Base-by-base conservation (phyloP, 2,113 vertebrate genomes). In the Cinclus mexicanus region DNA sequence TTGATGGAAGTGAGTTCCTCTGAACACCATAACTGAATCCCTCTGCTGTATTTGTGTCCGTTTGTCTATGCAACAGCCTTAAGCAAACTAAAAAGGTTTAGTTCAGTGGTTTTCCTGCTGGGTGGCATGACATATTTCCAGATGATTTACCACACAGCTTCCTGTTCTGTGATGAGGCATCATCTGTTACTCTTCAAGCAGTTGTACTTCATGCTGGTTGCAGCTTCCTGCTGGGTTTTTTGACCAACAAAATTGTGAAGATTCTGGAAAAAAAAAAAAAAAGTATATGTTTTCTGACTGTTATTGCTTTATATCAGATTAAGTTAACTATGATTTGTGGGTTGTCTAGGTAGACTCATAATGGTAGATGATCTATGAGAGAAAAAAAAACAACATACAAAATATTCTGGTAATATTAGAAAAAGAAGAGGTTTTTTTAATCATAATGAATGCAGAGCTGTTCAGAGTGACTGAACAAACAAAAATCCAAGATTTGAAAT, bases 181-280 rank as follows among this genome's bases (percentile, higher is more conserved):
- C 83, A 84, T 89, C 93, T 92, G 93, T 79, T 81, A 84, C 52
- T 84, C 76, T 95, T 94, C 93, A 75, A 93, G 77, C 53, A 87
- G 87, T 93, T 89, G 80, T 71, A 85, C 46, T 85, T 89, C 89
- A 65, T 82, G 77, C 87, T 89, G 81, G 15, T 78, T 79, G 69
- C 37, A 93, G 65, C 52, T 68, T 92, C 69, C 81, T 94, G 37
- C 37, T 87, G 91, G 21, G 41, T 23, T 84, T 94, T 89, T 87
- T 91, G 65, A 79, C 61, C 70, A 83, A 64, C 8, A 79, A 75
- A 95, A 93, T 46, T 33, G 7, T 79, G 55, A 91, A 65, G n/a
- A 41, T 31, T 81, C 42, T 2, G 3, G 29, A 89, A 81, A 75
- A 50, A 89, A 61, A 11, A 9, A 5, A 13, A 19, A 19, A 4